Base-by-base conservation (phyloP, 2,113 vertebrate genomes). In the Lagopus leucura region DNA sequence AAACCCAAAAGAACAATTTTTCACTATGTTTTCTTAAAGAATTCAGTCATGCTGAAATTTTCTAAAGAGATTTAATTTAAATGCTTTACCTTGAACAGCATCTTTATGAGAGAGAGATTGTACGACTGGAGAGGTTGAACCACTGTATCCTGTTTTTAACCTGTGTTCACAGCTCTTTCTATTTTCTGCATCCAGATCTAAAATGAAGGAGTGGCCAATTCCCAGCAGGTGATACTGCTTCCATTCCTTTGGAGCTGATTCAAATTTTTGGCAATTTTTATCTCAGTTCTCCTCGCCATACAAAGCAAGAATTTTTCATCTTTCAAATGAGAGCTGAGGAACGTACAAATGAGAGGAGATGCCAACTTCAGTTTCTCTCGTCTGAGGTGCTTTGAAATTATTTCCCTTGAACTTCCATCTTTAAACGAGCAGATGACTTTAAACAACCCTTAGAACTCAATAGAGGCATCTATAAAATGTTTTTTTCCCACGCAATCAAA, bases 401-500 rank as follows among this genome's bases (percentile, higher is more conserved):
- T 66, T 95, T 90, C 89, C 89, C 94, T 97, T 96, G 92, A 95
- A 96, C 91, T 96, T 58, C 91, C 80, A 63, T 95, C 89, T 86
- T 86, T 85, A 86, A 86, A 88, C 93, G 69, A 88, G 48, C 78
- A 88, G 79, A 92, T 89, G 73, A 88, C 84, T 95, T 96, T 94
- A 95, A 95, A 96, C 89, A 96, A 70, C 73, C 40, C 85, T 96
- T 80, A 96, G 96, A 96, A 96, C 89, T 93, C 82, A 55, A 47
- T 1, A 9, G 85, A 94, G 54, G 86, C 89, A 87, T 60, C 90
- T 85, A 48, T 58, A 95, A 87, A 95, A 95, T 91, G 76, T 95
- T 96, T 95, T 93, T 90, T 93, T 93, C 71, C 52, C 48, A 84
- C 80, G 47, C 84, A 96, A 93, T 96, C 95, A 96, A 95, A 96